Evolutionary conservation across 2,888 invertebrate genomes (phyloP).

Genomic region (Agonopterix alstromeriana): DNA sequence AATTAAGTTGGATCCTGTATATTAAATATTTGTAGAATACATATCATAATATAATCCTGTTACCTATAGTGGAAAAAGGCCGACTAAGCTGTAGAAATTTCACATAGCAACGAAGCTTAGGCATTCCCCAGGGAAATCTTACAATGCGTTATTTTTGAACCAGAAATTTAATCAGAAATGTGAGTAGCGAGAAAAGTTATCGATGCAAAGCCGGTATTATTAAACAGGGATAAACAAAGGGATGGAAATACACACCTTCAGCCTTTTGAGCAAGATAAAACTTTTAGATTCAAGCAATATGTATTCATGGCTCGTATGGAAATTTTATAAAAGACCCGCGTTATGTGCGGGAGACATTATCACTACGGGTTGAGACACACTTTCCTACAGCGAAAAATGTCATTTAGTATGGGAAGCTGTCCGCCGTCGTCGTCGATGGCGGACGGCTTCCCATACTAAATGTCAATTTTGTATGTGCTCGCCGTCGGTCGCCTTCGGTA

Average conservation of each 20-base stretch:
- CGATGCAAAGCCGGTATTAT: neutral
- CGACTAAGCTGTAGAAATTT: too few relatives aligned
- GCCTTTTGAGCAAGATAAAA: neutral
- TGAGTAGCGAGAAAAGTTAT: neutral
- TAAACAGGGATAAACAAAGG: conserved; percentile 2
- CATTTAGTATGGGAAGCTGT: too few relatives aligned
- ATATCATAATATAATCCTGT: too few relatives aligned
- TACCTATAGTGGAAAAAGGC: too few relatives aligned
- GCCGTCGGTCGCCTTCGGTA: too few relatives aligned
- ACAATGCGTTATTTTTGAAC: conserved; percentile 2
- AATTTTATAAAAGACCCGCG: neutral
- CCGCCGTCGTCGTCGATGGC: too few relatives aligned
- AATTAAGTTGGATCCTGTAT: too few relatives aligned
- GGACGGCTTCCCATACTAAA: too few relatives aligned
- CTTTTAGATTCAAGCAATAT: conserved; percentile 5
- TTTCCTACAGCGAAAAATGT: too few relatives aligned
- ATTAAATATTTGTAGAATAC: too few relatives aligned
- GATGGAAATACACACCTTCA: neutral
- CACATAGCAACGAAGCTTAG: neutral
- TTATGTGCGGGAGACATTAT: neutral
- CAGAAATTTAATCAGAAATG: conserved; percentile 8
- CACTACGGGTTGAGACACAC: too few relatives aligned
- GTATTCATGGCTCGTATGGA: conserved; percentile 3
- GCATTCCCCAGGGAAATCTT: conserved; percentile 8
- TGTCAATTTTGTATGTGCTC: too few relatives aligned